phyloP scores from a whole-genome alignment of 1,140 invertebrate genomes.

The Eurosta solidaginis region DNA sequence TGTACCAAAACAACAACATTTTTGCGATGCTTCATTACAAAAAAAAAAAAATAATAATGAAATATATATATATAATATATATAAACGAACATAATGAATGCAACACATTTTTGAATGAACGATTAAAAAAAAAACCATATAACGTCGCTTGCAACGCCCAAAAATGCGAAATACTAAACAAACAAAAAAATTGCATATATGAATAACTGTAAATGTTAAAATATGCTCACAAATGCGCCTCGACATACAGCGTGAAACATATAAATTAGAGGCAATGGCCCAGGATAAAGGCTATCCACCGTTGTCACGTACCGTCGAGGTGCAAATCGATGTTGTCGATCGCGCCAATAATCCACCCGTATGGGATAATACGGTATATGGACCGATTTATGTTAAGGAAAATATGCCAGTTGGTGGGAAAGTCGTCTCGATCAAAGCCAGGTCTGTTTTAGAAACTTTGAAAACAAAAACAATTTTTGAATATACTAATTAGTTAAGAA shows the following conservation, averaged over 20 bases:
- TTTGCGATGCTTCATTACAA: conserved; percentile 24
- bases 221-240: not conserved
- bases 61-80: no score
- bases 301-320: conserved; percentile 91
- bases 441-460: conserved; percentile 71
- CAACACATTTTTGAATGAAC: not conserved
- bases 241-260: conserved; percentile 84
- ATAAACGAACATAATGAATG: conserved; percentile 30
- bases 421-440: conserved; percentile 96
- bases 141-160: no score
- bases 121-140: conserved; percentile 4
- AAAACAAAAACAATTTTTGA: not conserved
- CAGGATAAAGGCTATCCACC: conserved; percentile 94
- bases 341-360: conserved; percentile 95
- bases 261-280: conserved; percentile 95
- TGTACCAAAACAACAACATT: conserved; percentile 15
- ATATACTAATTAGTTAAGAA: no score
- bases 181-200: not conserved
- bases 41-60: conserved; percentile 32
- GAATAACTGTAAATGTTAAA: not conserved
- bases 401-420: conserved; percentile 94
- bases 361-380: conserved; percentile 94
- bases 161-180: not conserved
- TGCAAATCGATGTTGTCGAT: conserved; percentile 97
- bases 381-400: conserved; percentile 95